These are phyloP conservation scores for Disparrhopalites patrizii DNA, from an alignment of 2,888 invertebrate genomes.

Conservation along the genomic window DNA sequence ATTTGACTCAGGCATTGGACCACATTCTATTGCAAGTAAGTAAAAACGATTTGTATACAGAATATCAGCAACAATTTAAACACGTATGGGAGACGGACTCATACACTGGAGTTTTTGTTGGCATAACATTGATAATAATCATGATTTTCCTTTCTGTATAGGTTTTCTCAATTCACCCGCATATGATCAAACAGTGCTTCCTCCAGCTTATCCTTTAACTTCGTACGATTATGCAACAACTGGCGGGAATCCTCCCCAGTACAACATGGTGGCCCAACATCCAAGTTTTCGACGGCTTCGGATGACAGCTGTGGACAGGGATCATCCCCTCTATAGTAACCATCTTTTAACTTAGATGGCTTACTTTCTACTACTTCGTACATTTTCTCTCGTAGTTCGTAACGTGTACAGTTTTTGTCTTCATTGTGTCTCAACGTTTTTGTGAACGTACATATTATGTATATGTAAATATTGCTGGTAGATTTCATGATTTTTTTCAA, in stretches of 20 bases:
- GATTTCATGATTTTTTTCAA: too few relatives aligned
- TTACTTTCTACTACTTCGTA: too few relatives aligned
- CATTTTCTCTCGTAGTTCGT: too few relatives aligned
- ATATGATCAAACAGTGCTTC: conserved; percentile 45
- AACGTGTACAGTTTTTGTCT: too few relatives aligned
- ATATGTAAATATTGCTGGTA: too few relatives aligned
- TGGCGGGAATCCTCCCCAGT: conserved; percentile 40
- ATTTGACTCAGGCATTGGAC: conserved; percentile 48
- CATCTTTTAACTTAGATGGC: conserved; percentile 46
- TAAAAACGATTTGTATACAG: not conserved
- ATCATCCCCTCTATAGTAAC: conserved; percentile 49
- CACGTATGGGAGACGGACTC: not conserved
- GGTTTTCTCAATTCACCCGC: conserved; percentile 48
- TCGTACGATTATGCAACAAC: conserved; percentile 45
- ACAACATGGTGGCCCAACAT: conserved; percentile 41
- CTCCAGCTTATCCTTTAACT: conserved; percentile 43
- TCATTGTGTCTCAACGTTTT: too few relatives aligned
- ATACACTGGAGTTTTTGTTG: not conserved
- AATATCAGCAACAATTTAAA: not conserved
- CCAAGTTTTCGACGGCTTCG: conserved; percentile 46
- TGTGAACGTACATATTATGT: too few relatives aligned
- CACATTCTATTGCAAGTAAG: conserved; percentile 48
- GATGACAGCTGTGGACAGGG: conserved; percentile 47
- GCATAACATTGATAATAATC: too few relatives aligned
- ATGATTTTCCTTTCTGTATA: conserved; percentile 18